A percentile compares a stretch with the other conserved stretches of the same genome.
Evolutionary conservation across 2,797 vertebrate species (phyloP).

Genomic region (Eptatretus atami): DNA sequence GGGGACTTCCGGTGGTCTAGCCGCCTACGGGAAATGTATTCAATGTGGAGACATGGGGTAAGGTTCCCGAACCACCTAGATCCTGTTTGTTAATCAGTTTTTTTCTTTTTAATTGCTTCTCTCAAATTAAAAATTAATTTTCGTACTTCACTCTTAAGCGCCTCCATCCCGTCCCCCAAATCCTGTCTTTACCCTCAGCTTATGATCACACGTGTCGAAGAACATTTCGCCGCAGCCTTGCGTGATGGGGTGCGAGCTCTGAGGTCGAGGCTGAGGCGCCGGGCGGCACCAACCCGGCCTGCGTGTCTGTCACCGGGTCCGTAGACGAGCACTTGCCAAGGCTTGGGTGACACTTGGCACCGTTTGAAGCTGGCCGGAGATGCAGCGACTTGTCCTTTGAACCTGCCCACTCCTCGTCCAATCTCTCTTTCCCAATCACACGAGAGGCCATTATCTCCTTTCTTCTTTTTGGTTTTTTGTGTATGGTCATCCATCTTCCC

Average conservation of each 20-base stretch:
- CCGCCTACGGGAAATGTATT: too few species aligned
- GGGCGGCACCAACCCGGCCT: conserved; percentile 8
- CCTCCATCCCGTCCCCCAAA: neutral
- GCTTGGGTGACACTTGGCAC: conserved; percentile 31
- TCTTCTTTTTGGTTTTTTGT: too few species aligned
- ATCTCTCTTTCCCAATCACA: neutral
- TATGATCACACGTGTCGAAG: conserved; percentile 26
- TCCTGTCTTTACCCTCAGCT: conserved; percentile 6
- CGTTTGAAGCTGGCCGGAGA: conserved; percentile 15
- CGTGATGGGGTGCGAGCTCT: conserved; percentile 10
- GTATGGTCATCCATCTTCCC: too few species aligned
- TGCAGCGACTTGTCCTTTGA: conserved; percentile 2
- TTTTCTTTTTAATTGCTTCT: too few species aligned
- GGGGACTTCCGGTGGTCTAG: too few species aligned
- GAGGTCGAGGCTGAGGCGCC: neutral
- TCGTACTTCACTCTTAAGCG: neutral
- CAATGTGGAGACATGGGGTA: too few species aligned
- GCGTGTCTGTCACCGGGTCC: conserved; percentile 24
- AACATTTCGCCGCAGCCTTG: conserved; percentile 30
- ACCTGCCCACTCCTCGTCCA: neutral
- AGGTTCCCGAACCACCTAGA: too few species aligned
- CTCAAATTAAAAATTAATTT: too few species aligned
- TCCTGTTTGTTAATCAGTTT: too few species aligned
- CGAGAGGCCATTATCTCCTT: too few species aligned
- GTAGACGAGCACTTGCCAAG: conserved; percentile 34